Conservation (phyloP, 2,888 invertebrate genomes). For the Troilus luridus region DNA sequence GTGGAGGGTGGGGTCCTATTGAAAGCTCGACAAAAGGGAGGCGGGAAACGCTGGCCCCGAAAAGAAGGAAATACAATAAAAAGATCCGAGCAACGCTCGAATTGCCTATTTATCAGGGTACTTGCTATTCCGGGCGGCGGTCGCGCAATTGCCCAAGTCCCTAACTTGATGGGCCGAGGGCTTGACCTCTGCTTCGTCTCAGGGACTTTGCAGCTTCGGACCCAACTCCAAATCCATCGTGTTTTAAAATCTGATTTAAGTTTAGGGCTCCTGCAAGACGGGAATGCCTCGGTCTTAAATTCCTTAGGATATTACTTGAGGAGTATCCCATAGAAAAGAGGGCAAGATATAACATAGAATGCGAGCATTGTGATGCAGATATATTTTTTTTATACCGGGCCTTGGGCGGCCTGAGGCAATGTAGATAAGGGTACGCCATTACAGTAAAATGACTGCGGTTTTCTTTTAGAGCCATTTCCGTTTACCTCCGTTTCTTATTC, state of each 20-base stretch:
- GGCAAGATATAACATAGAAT: neutral
- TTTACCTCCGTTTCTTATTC: neutral
- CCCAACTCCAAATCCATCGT: neutral
- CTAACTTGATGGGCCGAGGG: neutral
- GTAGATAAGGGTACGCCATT: neutral
- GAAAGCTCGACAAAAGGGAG: neutral
- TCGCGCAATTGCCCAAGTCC: neutral
- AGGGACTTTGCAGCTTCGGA: neutral
- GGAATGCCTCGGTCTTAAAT: neutral
- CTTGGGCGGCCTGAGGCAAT: neutral
- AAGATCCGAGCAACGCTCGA: neutral
- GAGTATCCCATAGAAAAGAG: neutral
- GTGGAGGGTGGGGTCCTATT: neutral
- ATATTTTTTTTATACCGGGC: neutral
- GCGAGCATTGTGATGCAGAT: neutral
- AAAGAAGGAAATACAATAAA: neutral
- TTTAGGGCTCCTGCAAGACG: neutral
- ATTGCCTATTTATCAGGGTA: slow-evolving; percentile 33
- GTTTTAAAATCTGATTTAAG: neutral
- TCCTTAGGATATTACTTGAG: neutral
- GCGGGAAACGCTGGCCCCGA: neutral
- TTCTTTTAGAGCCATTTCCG: neutral
- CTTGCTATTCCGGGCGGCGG: slow-evolving; percentile 4
- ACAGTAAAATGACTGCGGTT: slow-evolving; percentile 2
- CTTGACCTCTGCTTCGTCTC: neutral